phyloP scores from a whole-genome alignment of 2,888 invertebrate genomes.

The Phania funesta region DNA sequence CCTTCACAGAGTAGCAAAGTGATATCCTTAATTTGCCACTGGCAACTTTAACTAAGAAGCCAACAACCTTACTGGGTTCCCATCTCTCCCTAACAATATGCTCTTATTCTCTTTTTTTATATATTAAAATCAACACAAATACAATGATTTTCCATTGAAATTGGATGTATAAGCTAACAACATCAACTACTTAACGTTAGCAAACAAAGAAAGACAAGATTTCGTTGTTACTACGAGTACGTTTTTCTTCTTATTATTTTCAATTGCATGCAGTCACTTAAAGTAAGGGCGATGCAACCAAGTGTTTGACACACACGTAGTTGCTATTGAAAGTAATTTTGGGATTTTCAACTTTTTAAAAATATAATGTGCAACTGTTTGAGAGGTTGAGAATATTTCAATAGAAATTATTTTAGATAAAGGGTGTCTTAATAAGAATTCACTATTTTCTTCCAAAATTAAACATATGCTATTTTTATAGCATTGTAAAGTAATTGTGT shows the following conservation, averaged over 20 bases:
- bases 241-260: slow-evolving; percentile 15
- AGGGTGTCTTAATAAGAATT: too few relatives aligned
- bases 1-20: slow-evolving; percentile 21
- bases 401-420: background rate
- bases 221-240: background rate
- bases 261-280: slow-evolving; percentile 27
- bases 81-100: background rate
- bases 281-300: slow-evolving; percentile 23
- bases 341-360: slow-evolving; percentile 3
- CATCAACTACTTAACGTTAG: slow-evolving; percentile 42
- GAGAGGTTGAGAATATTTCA: background rate
- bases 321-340: slow-evolving; percentile 7
- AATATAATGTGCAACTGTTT: background rate
- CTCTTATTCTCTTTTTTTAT: background rate
- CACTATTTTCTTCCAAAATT: too few relatives aligned
- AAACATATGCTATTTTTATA: too few relatives aligned
- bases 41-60: slow-evolving; percentile 27
- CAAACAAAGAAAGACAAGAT: slow-evolving; percentile 39
- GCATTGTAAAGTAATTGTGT: too few relatives aligned
- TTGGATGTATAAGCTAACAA: slow-evolving; percentile 38
- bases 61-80: background rate
- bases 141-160: slow-evolving; percentile 40
- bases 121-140: slow-evolving; percentile 11
- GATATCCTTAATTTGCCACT: slow-evolving; percentile 49
- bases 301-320: slow-evolving; percentile 50